Evolutionary conservation across 1,140 invertebrate genomes (phyloP).

Genomic region (Brachionus manjavacas): DNA sequence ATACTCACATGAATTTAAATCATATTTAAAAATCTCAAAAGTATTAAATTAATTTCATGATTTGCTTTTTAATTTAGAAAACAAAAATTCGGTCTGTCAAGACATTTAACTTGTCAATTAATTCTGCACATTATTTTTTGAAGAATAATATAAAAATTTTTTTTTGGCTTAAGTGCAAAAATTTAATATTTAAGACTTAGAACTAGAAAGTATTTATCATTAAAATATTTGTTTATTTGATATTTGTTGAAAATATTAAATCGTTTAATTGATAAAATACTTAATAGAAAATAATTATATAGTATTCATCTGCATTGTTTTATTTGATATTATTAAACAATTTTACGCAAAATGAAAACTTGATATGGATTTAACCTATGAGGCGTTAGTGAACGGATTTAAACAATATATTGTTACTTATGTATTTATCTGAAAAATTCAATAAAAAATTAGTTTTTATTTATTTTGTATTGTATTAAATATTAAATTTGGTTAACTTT

Average conservation of each 20-base stretch:
- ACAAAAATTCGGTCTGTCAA: background rate
- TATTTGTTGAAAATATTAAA: conserved; percentile 22
- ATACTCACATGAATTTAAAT: background rate
- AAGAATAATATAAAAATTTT: background rate
- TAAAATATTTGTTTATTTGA: conserved; percentile 35
- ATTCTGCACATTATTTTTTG: background rate
- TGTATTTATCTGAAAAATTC: background rate
- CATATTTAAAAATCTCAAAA: background rate
- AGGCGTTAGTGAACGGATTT: background rate
- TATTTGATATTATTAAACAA: background rate
- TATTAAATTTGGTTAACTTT: too few relatives aligned
- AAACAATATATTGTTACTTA: background rate
- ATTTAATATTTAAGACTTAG: background rate
- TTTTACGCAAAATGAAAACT: background rate
- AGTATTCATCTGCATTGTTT: background rate
- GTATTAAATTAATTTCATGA: background rate
- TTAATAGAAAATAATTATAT: conserved; percentile 25
- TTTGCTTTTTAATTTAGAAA: background rate
- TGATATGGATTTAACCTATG: background rate
- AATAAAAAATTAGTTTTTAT: too few relatives aligned
- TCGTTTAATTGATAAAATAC: conserved; percentile 30
- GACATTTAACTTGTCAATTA: background rate
- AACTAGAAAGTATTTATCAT: conserved; percentile 12
- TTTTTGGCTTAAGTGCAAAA: background rate
- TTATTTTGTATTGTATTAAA: too few relatives aligned